phyloP scores from a whole-genome alignment of 2,888 invertebrate species.

The Cephus pygmeus region DNA sequence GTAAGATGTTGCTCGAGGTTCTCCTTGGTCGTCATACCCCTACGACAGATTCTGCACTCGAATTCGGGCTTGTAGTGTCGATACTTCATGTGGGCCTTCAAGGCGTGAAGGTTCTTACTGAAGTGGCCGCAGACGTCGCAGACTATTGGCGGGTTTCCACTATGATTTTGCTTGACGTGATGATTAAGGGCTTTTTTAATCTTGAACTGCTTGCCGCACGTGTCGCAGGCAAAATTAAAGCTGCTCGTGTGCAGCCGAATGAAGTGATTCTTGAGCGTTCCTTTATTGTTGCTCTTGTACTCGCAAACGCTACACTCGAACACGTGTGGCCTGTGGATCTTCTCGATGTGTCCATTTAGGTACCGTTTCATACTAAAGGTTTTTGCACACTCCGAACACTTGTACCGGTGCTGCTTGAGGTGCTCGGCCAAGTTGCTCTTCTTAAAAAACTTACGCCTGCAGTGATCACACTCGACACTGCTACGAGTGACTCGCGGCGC shows the following conservation, averaged over 20 bases:
- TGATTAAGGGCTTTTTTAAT: constrained; percentile 47
- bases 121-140: constrained; percentile 51
- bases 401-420: constrained; percentile 29
- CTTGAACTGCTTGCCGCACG: constrained; percentile 47
- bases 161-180: constrained; percentile 46
- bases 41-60: constrained; percentile 44
- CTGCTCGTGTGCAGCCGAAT: constrained; percentile 44
- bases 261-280: constrained; percentile 45
- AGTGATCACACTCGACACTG: constrained; percentile 43
- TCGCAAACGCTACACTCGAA: constrained; percentile 43
- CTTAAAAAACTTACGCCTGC: constrained; percentile 38
- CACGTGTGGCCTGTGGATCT: constrained; percentile 22
- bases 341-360: constrained; percentile 25
- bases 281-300: constrained; percentile 48
- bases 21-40: constrained; percentile 47
- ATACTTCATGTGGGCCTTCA: constrained; percentile 51
- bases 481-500: not conserved
- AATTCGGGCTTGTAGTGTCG: constrained; percentile 47
- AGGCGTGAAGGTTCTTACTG: constrained; percentile 45
- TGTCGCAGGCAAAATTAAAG: constrained; percentile 44
- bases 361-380: constrained; percentile 23
- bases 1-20: constrained; percentile 46
- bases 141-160: constrained; percentile 43
- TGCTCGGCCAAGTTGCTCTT: constrained; percentile 33
- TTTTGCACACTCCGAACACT: constrained; percentile 27